phyloP scores from a whole-genome alignment of 2,797 vertebrate species.

The Apodemus agrarius region DNA sequence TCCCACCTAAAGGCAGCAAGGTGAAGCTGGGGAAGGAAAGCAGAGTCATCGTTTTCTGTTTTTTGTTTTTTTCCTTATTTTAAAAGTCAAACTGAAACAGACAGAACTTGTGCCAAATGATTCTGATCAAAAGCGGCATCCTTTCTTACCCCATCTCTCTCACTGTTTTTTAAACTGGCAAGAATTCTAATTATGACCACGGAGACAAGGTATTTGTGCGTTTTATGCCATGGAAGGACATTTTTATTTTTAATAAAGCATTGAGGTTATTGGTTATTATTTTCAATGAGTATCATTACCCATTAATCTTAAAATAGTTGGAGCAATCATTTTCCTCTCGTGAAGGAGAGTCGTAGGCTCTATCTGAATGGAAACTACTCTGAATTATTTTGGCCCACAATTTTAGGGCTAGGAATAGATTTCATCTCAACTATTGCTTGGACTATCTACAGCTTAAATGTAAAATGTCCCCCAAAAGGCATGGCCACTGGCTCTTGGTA shows the following conservation, averaged over 20 bases:
- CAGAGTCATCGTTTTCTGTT: constrained; percentile 51
- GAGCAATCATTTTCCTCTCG: not conserved
- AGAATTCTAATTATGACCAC: constrained; percentile 29
- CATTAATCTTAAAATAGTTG: not conserved
- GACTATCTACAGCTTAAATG: not conserved
- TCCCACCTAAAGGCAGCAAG: constrained; percentile 62
- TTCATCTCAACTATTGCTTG: constrained; percentile 3
- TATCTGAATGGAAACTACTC: not conserved
- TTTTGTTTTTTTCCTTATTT: constrained; percentile 25
- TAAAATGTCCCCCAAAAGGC: no score
- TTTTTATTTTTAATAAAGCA: constrained; percentile 5
- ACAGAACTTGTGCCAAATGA: constrained; percentile 47
- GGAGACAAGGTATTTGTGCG: constrained; percentile 26
- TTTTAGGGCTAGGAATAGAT: not conserved
- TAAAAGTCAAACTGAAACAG: constrained; percentile 53
- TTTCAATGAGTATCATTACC: constrained; percentile 1
- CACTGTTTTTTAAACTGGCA: constrained; percentile 21
- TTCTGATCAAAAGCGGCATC: constrained; percentile 67
- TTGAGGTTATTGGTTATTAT: not conserved
- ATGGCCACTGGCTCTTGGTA: no score
- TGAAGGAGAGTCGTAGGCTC: constrained; percentile 68
- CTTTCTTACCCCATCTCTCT: constrained; percentile 62
- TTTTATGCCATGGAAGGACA: not conserved
- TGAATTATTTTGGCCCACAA: not conserved
- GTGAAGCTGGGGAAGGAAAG: constrained; percentile 70